Percentiles rank a stretch among this genome's conserved stretches.
phyloP scores from a whole-genome alignment of 2,113 vertebrate genomes.

The Cercopithecus mona region DNA sequence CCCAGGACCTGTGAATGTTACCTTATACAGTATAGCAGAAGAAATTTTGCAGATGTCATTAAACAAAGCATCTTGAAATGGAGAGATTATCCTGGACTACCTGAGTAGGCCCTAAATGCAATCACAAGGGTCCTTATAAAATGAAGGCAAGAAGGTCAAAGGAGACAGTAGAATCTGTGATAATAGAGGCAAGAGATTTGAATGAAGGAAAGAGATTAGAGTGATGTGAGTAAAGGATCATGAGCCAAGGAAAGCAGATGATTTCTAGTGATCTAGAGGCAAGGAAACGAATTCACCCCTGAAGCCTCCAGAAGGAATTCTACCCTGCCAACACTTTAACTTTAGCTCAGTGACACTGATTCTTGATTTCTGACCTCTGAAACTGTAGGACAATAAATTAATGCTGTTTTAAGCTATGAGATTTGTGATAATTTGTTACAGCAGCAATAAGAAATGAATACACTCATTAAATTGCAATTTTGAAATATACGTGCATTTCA shows the following conservation, averaged over 20 bases:
- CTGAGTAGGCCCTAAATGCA: background rate
- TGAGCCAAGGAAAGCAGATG: background rate
- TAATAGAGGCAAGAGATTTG: background rate
- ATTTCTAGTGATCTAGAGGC: background rate
- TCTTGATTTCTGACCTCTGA: background rate
- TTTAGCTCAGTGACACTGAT: background rate
- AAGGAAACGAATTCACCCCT: background rate
- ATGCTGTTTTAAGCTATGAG: background rate
- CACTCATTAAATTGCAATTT: background rate
- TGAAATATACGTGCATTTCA: background rate
- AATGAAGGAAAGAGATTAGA: background rate
- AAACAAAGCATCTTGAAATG: slow-evolving; percentile 9
- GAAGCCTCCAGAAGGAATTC: slow-evolving; percentile 14
- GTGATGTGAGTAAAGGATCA: background rate
- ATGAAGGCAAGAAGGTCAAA: background rate
- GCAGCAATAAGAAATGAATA: background rate
- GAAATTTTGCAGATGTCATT: background rate
- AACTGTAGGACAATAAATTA: background rate
- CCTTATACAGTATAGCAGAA: background rate
- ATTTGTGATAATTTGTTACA: slow-evolving; percentile 29
- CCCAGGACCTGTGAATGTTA: background rate
- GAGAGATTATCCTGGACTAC: background rate
- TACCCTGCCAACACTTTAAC: slow-evolving; percentile 2
- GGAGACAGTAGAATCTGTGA: background rate
- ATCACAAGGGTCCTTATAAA: background rate